These are phyloP conservation scores for Apis dorsata DNA, from an alignment of 1,140 invertebrate genomes.

Conservation along the genomic window DNA sequence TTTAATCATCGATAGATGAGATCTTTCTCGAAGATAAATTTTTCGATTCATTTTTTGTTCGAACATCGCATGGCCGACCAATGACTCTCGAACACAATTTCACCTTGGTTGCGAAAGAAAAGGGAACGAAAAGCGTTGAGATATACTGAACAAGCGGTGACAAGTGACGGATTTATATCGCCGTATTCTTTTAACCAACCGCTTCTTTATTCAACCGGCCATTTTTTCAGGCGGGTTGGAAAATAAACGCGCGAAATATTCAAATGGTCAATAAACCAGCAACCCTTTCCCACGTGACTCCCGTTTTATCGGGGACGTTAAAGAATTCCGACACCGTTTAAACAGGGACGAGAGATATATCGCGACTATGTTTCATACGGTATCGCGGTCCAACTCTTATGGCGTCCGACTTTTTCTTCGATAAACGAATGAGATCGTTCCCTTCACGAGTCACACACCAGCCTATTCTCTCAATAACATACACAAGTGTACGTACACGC, in stretches of 20 bases:
- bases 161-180: conserved; percentile 2
- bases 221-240: not conserved
- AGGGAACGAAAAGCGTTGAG: not conserved
- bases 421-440: not conserved
- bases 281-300: not conserved
- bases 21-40: not conserved
- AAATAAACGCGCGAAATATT: conserved; percentile 6
- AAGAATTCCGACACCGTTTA: conserved; percentile 2
- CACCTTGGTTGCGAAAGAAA: too few species aligned
- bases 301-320: not conserved
- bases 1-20: not conserved
- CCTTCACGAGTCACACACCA: not conserved
- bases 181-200: not conserved
- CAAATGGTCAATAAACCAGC: conserved; percentile 9
- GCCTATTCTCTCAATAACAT: too few species aligned
- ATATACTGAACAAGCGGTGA: not conserved
- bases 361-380: not conserved
- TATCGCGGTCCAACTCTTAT: not conserved
- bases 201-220: conserved; percentile 15
- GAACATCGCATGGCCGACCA: too few species aligned
- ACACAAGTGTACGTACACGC: too few species aligned
- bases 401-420: too few species aligned
- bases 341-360: not conserved
- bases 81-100: too few species aligned
- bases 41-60: too few species aligned